Evolutionary conservation across 2,113 vertebrate species (phyloP), one percentile per base, ranked within the genome.

Genomic region (Carassius gibelio): DNA sequence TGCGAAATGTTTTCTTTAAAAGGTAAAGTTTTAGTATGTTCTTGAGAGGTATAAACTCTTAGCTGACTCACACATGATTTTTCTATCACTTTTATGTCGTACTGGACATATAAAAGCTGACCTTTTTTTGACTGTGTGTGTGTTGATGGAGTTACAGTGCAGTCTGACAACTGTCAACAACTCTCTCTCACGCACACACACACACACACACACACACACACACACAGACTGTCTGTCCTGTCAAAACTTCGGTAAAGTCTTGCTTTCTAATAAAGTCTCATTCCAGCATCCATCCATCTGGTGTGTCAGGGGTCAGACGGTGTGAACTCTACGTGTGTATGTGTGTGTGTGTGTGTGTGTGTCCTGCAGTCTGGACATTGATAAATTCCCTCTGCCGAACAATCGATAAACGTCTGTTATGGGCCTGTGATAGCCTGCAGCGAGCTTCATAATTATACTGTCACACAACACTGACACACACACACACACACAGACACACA

Each of bases 321-420:
- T 81, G 57, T 88, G 86, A 88, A 88, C 87, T 82, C 36, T 79
- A 9, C 59, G 45, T 88, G 30, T 85, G 82, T 69, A 62, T 84
- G 79, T 57, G 79, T 57, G 75, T 85, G 82, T 69, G 62, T 84
- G 79, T 57, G 79, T 57, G 75, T 59, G 85, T 61, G 61, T 61
- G 84, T 55, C 57, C 78, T 69, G 64, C 61, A 86, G 88, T 84
- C 71, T 89, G 88, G 88, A 88, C 88, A 88, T 88, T 89, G 86
- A 89, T 88, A 87, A 89, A 89, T 89, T 89, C 84, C 81, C 82
- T 59, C 76, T 79, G 59, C 84, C 81, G 71, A 88, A 84, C 84
- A 23, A 89, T 89, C 88, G 88, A 89, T 89, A 89, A 88, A 87
- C 83, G 88, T 88, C 84, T 80, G 84, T 86, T 89, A 89, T 82